Evolutionary conservation across 2,888 invertebrate genomes (phyloP), one percentile per base, ranked within the genome.

Genomic region (Watsonalla binaria): DNA sequence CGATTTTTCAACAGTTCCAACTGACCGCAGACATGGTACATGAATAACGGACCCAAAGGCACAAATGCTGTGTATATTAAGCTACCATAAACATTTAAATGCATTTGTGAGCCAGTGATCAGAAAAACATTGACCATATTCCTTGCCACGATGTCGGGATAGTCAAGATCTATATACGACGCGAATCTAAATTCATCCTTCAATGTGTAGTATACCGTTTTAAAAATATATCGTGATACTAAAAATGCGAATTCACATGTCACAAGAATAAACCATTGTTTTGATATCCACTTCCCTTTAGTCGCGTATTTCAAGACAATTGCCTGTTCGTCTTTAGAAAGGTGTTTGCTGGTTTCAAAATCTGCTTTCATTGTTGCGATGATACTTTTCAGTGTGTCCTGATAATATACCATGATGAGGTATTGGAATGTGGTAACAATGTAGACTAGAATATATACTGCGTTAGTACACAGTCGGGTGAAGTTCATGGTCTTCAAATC

Each of bases 331-430:
- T 64, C 51, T 0, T 45, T 6, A 0, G 65, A 56, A 0, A 53
- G n/a, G 24, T 24, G 24, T 33, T 59, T 53, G 0, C 66, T 60
- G 0, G 34, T 45, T 9, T 57, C 54, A 48, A 68, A 84, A 57
- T 83, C 81, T 6, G 51, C 53, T 13, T 76, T 70, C 5, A 82
- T 60, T 5, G 55, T 51, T 1, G 59, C 54, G 0, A 82, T 72
- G 6, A 84, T 47, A 0, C 56, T 56, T 5, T 51, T 46, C 0
- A 80, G 34, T 5, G 48, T 0, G 0, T 64, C 53, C 46, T 68
- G 72, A 52, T 78, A 64, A 37, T 52, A 56, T 0, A 75, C 6
- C 45, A 79, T 54, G 1, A 76, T 52, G 6, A 9, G 15, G 39
- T 62, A 64, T 8, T 63, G 55, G 8, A 60, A 55, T 0, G 63